These are phyloP conservation scores for Aspiorhynchus laticeps DNA, from an alignment of 2,113 vertebrate species.

Conservation along the genomic window DNA sequence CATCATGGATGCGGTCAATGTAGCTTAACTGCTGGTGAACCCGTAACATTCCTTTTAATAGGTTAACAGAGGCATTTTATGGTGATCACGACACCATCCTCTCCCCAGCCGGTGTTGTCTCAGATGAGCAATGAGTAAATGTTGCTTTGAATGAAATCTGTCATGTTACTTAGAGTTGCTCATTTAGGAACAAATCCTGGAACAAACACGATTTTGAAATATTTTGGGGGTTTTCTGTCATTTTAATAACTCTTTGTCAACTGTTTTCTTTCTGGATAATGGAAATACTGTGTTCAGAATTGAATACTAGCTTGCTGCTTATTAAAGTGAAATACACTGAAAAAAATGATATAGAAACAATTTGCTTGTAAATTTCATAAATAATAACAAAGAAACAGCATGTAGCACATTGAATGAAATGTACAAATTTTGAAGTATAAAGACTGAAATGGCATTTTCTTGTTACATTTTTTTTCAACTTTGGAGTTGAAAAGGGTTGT, in stretches of 20 bases:
- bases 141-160: slow-evolving; percentile 25
- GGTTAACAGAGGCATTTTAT: slow-evolving; percentile 6
- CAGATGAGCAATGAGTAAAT: slow-evolving; percentile 17
- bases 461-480: too few species aligned
- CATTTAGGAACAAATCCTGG: slow-evolving; percentile 12
- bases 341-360: too few species aligned
- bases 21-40: neutral
- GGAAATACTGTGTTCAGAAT: neutral
- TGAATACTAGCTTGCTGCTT: neutral
- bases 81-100: neutral
- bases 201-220: neutral
- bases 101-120: neutral
- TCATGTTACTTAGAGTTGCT: slow-evolving; percentile 3
- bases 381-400: neutral
- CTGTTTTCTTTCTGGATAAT: neutral
- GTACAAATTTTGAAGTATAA: too few species aligned
- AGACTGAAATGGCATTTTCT: too few species aligned
- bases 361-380: neutral
- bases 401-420: neutral
- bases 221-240: neutral
- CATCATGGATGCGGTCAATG: neutral
- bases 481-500: neutral
- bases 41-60: neutral
- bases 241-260: neutral
- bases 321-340: neutral